phyloP scores from a whole-genome alignment of 1,140 invertebrate species.

The Pogonomyrmex barbatus region DNA sequence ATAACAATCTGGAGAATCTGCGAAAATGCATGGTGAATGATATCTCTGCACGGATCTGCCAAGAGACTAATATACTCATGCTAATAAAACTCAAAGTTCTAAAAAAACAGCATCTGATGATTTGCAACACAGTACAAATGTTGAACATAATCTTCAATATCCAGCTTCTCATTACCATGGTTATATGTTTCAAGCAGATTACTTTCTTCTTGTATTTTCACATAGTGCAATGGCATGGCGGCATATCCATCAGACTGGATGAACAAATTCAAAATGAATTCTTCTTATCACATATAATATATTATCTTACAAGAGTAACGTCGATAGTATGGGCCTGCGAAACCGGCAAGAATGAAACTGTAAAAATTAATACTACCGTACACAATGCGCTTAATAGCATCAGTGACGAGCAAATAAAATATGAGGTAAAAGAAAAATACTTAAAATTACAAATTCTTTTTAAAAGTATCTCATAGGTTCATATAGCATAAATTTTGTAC shows the following conservation, averaged over 20 bases:
- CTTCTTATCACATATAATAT: not conserved
- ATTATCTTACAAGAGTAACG: not conserved
- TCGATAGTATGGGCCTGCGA: not conserved
- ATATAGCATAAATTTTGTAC: too few species aligned
- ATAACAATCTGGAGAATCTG: not conserved
- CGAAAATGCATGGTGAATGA: not conserved
- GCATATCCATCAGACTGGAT: not conserved
- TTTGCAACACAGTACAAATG: not conserved
- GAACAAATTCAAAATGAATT: not conserved
- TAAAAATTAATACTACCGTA: not conserved
- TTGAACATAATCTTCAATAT: not conserved
- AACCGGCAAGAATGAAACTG: not conserved
- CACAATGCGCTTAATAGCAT: not conserved
- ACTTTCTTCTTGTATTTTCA: not conserved
- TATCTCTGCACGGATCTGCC: not conserved
- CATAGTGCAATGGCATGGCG: not conserved
- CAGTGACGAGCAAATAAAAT: not conserved
- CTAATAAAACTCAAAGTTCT: not conserved
- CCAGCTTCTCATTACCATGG: not conserved
- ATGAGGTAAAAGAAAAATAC: constrained; percentile 6
- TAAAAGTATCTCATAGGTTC: not conserved
- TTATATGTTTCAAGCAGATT: not conserved
- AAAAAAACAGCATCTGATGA: not conserved
- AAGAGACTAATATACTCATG: not conserved
- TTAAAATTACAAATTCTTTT: not conserved